Evolutionary conservation across 2,888 invertebrate species (phyloP), one percentile per base, ranked within the genome.

Genomic region (Pandemis heparana): DNA sequence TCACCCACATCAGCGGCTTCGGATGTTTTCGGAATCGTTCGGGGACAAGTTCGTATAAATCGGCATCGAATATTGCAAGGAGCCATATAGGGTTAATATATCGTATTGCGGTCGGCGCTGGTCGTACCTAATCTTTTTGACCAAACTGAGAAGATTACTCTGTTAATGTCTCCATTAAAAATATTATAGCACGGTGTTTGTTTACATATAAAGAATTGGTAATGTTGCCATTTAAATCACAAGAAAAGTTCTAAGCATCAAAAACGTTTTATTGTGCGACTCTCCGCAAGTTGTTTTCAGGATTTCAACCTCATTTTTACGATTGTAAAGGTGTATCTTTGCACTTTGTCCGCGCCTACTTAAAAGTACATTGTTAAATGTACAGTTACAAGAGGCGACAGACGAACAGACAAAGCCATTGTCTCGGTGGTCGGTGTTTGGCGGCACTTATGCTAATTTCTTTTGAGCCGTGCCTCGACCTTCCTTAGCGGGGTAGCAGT

Each of bases 401-500:
- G 84, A 89, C 85, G 85, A 86, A 87, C 89, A 87, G 89, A 92
- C 93, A 93, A 94, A 92, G 93, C 87, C 91, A 92, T 94, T 94
- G 94, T 94, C 87, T 90, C 85, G 78, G 79, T 77, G 80, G 81
- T 82, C 84, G 81, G 87, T 85, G 87, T 91, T 89, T 87, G 89
- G 87, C 89, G 88, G 89, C 86, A 87, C 87, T 90, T 93, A 93
- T 93, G 94, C 89, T 89, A 92, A 94, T 93, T 90, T 90, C 91
- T 91, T 90, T 92, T 88, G 88, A 92, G 86, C 86, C 83, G 84
- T 85, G 83, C 83, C 83, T 81, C 83, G 83, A 82, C 84, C 89
- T 89, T 85, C 88, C 86, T 86, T 88, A 85, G 82, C 84, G 79
- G 85, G 84, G 79, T 80, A 84, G 85, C 86, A 86, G 86, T 84